These are phyloP conservation scores for Goniozus legneri DNA, from an alignment of 1,140 invertebrate genomes.

Conservation along the genomic window DNA sequence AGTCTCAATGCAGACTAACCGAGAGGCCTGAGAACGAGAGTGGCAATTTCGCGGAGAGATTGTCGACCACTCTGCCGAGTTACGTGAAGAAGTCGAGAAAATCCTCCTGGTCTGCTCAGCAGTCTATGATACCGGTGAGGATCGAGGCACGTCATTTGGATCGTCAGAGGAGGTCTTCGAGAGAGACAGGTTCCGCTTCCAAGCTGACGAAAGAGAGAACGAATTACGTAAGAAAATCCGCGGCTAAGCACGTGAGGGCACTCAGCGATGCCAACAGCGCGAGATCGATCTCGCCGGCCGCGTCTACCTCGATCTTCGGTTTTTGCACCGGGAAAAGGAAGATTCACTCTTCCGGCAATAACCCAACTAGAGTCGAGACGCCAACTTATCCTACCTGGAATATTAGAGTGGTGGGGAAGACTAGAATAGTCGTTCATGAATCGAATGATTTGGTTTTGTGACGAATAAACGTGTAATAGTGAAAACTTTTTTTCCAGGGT, in stretches of 20 bases:
- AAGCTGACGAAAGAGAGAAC: constrained; percentile 30
- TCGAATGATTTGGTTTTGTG: no score
- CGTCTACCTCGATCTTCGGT: constrained; percentile 45
- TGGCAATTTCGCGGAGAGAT: not conserved
- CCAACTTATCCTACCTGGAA: constrained; percentile 16
- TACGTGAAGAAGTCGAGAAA: constrained; percentile 33
- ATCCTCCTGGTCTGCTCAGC: constrained; percentile 19
- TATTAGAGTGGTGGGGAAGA: not conserved
- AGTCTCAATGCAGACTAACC: constrained; percentile 13
- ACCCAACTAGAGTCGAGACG: constrained; percentile 4
- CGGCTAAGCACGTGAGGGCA: constrained; percentile 20
- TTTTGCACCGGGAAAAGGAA: constrained; percentile 44
- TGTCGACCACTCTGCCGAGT: constrained; percentile 36
- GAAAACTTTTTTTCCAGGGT: constrained; percentile 57
- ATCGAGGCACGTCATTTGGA: constrained; percentile 20
- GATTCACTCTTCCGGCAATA: constrained; percentile 4
- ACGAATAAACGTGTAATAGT: constrained; percentile 4
- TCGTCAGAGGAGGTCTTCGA: constrained; percentile 13
- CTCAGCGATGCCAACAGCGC: constrained; percentile 25
- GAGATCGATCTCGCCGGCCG: constrained; percentile 21
- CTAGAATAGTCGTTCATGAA: no score
- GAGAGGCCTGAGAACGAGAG: constrained; percentile 4
- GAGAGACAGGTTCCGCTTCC: constrained; percentile 21
- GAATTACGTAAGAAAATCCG: constrained; percentile 27
- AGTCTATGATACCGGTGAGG: constrained; percentile 28